These are phyloP conservation scores for Myzus persicae DNA, from an alignment of 1,140 invertebrate species.

Conservation along the genomic window DNA sequence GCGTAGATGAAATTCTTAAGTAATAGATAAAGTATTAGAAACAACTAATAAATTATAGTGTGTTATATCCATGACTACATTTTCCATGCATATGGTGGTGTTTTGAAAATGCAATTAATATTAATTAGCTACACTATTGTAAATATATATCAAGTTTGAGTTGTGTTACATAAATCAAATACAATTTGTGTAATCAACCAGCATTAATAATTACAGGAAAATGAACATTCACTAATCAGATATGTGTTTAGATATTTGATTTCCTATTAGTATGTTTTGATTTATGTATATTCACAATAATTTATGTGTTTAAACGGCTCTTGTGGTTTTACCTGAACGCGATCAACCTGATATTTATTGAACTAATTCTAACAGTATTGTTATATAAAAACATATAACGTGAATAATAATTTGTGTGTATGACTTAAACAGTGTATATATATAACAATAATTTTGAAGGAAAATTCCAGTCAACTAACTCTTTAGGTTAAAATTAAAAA, in stretches of 20 bases:
- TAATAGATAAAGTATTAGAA: background rate
- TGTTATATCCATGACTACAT: background rate
- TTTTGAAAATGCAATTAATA: constrained; percentile 7
- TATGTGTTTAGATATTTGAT: background rate
- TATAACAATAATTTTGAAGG: background rate
- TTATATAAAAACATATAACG: background rate
- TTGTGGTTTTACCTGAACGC: background rate
- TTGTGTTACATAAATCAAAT: background rate
- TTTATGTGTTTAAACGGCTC: background rate
- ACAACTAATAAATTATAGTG: background rate
- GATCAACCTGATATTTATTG: background rate
- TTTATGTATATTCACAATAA: background rate
- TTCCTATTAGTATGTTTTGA: background rate
- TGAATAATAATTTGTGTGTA: background rate
- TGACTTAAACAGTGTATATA: background rate
- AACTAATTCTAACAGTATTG: background rate
- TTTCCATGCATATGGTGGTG: background rate
- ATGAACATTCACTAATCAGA: background rate
- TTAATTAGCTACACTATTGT: background rate
- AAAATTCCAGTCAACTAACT: background rate
- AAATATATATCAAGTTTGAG: background rate
- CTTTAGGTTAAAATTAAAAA: background rate
- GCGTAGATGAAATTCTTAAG: background rate
- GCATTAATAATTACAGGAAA: constrained; percentile 2
- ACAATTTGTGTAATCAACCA: background rate